Percentiles rank a stretch among this genome's conserved stretches.
phyloP scores from a whole-genome alignment of 2,113 vertebrate species.

The Donacobius atricapilla region DNA sequence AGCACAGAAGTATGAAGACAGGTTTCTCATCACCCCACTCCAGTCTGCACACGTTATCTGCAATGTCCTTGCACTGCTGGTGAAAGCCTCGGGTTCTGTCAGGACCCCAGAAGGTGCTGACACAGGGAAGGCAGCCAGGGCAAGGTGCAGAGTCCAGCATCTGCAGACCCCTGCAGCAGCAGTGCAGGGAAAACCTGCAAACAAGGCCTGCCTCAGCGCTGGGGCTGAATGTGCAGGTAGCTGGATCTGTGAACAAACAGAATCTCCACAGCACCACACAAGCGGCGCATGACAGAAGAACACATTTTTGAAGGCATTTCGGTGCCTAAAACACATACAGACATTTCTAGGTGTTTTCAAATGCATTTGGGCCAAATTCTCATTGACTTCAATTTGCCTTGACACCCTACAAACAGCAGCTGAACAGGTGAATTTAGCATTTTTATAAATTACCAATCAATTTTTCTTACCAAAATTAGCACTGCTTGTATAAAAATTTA shows the following conservation, averaged over 20 bases:
- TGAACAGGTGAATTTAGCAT: background rate
- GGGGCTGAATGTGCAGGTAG: rapidly evolving
- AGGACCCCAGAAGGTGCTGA: background rate
- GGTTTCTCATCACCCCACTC: background rate
- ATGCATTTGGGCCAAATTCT: background rate
- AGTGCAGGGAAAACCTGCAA: background rate
- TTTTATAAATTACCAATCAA: background rate
- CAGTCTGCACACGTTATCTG: background rate
- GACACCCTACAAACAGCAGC: background rate
- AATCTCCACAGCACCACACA: background rate
- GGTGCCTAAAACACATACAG: background rate
- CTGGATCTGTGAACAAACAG: background rate
- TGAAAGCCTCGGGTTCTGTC: background rate
- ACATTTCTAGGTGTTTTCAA: background rate
- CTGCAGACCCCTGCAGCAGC: background rate
- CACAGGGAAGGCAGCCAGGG: background rate
- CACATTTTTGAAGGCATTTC: background rate
- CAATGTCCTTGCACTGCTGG: background rate
- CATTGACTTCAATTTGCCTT: background rate
- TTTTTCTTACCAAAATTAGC: background rate
- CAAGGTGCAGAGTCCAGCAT: background rate
- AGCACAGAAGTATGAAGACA: no score
- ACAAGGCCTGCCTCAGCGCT: background rate
- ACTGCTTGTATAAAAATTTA: background rate
- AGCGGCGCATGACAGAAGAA: background rate